Percentiles rank a stretch among this genome's conserved stretches.
These are phyloP conservation scores for Limnephilus auricula DNA, from an alignment of 2,888 invertebrate genomes.

Conservation along the genomic window DNA sequence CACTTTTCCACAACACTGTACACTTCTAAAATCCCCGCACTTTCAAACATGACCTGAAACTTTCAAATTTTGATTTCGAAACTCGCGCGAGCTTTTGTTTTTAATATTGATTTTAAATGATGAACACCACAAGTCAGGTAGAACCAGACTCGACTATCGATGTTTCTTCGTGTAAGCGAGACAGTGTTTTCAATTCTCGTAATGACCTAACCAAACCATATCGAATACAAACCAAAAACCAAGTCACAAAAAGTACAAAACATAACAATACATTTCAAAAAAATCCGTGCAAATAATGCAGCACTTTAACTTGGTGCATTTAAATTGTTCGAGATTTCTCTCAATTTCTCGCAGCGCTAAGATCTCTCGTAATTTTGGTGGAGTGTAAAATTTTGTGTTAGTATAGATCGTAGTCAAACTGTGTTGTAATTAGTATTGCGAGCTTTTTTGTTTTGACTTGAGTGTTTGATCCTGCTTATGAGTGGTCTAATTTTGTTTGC, in stretches of 20 bases:
- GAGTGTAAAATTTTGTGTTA: neutral
- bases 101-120: neutral
- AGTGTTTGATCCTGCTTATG: neutral
- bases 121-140: conserved; percentile 23
- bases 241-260: neutral
- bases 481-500: neutral
- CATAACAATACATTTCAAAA: neutral
- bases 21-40: neutral
- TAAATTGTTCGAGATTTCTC: neutral
- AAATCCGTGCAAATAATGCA: neutral
- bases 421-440: neutral
- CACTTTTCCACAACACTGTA: conserved; percentile 11
- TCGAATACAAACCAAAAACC: neutral
- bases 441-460: neutral
- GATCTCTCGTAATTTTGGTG: conserved; percentile 22
- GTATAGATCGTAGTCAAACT: neutral
- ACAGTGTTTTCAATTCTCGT: conserved; percentile 37
- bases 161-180: conserved; percentile 30
- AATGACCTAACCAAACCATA: conserved; percentile 27
- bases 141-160: conserved; percentile 37
- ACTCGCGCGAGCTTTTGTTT: neutral
- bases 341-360: neutral
- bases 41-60: conserved; percentile 13
- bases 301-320: neutral
- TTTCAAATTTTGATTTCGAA: neutral